phyloP scores from a whole-genome alignment of 2,113 vertebrate species.

The Acanthisitta chloris region DNA sequence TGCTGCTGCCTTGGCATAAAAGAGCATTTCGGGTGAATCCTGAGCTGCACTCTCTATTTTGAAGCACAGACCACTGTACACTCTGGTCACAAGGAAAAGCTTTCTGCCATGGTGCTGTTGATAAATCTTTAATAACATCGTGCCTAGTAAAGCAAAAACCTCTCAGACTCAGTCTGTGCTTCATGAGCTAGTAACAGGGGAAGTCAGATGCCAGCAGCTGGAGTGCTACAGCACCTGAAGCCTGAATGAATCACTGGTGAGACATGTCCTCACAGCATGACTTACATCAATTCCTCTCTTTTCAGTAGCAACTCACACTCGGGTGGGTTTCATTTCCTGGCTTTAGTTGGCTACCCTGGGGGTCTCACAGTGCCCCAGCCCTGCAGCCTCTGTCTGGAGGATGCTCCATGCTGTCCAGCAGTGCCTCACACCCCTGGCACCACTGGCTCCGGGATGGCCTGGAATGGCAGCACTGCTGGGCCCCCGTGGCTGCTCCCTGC shows the following conservation, averaged over 20 bases:
- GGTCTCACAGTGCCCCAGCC: fast-evolving
- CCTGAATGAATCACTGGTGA: background rate
- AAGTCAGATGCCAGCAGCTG: background rate
- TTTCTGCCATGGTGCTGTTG: background rate
- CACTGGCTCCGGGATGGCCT: fast-evolving
- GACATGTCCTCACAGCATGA: fast-evolving
- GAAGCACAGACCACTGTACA: background rate
- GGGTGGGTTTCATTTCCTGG: fast-evolving
- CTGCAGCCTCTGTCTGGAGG: fast-evolving
- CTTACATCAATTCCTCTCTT: background rate
- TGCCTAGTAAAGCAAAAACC: slow-evolving; percentile 1
- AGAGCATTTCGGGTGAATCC: slow-evolving; percentile 6
- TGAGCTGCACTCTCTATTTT: background rate
- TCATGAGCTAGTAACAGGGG: background rate
- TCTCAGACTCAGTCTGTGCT: background rate
- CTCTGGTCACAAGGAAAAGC: background rate
- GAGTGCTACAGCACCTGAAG: background rate
- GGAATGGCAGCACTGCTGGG: fast-evolving
- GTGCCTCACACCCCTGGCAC: fast-evolving
- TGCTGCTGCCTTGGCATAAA: background rate
- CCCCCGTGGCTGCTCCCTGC: background rate
- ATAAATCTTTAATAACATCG: background rate
- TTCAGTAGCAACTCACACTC: background rate
- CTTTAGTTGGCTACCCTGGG: fast-evolving
- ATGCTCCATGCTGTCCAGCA: fast-evolving